phyloP scores from a whole-genome alignment of 2,797 vertebrate species.

The Ctenosaura bakeri region DNA sequence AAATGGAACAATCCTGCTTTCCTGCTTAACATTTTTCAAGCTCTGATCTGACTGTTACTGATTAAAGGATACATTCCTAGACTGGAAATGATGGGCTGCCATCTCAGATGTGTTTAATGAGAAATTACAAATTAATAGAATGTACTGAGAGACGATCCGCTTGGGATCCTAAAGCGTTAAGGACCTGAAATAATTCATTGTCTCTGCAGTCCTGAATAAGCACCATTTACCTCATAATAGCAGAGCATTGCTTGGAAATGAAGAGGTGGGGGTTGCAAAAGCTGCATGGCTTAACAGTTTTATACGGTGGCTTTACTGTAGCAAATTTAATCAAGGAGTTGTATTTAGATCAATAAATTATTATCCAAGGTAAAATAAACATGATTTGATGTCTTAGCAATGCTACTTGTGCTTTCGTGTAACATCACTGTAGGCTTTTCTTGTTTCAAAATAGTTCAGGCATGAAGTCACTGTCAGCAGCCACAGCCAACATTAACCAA shows the following conservation, averaged over 20 bases:
- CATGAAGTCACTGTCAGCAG: slow-evolving; percentile 73
- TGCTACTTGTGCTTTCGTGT: slow-evolving; percentile 74
- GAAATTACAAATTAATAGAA: slow-evolving; percentile 76
- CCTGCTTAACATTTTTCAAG: slow-evolving; percentile 57
- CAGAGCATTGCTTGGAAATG: slow-evolving; percentile 65
- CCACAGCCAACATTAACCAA: slow-evolving; percentile 47
- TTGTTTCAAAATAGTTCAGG: slow-evolving; percentile 76
- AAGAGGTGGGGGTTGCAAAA: slow-evolving; percentile 48
- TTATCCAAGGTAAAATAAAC: slow-evolving; percentile 82
- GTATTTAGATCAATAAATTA: slow-evolving; percentile 80
- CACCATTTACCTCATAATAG: slow-evolving; percentile 71
- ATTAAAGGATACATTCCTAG: slow-evolving; percentile 71
- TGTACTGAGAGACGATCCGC: slow-evolving; percentile 65
- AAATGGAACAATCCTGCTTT: slow-evolving; percentile 17
- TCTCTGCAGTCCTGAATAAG: slow-evolving; percentile 67
- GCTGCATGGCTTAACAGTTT: slow-evolving; percentile 66
- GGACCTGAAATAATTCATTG: slow-evolving; percentile 69
- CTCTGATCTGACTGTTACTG: slow-evolving; percentile 44
- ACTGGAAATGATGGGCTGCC: slow-evolving; percentile 63
- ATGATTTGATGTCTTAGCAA: slow-evolving; percentile 74
- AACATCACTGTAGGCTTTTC: slow-evolving; percentile 74
- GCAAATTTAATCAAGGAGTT: slow-evolving; percentile 78
- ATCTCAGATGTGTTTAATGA: slow-evolving; percentile 74
- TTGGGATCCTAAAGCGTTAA: slow-evolving; percentile 62
- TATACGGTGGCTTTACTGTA: slow-evolving; percentile 60